Percentiles rank a stretch among this genome's conserved stretches.
phyloP scores from a whole-genome alignment of 2,888 invertebrate genomes.

The Acholoe squamosa region DNA sequence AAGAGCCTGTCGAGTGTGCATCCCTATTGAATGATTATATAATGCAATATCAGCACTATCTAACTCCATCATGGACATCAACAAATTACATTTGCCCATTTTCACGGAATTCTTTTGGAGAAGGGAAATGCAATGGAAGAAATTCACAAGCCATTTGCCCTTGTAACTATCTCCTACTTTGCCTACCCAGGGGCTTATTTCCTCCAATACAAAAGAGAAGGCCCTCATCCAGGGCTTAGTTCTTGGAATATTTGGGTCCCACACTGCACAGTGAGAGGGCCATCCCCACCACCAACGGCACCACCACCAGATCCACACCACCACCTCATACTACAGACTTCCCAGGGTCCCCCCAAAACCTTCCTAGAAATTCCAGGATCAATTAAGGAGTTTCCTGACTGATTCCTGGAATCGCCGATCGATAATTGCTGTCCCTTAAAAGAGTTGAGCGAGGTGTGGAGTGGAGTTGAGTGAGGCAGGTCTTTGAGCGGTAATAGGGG shows the following conservation, averaged over 20 bases:
- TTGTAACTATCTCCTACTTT: not conserved
- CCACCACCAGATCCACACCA: too few species aligned
- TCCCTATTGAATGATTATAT: too few species aligned
- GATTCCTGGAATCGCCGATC: slow-evolving; percentile 1
- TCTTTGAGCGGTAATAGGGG: slow-evolving; percentile 22
- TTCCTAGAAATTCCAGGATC: slow-evolving; percentile 10
- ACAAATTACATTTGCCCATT: too few species aligned
- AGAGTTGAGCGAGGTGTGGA: not conserved
- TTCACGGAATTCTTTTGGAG: too few species aligned
- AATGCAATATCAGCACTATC: too few species aligned
- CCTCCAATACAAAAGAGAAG: not conserved
- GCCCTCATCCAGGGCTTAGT: not conserved
- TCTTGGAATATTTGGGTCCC: not conserved
- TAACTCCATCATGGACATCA: too few species aligned
- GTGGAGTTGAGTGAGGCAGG: not conserved
- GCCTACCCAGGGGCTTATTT: not conserved
- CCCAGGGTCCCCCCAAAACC: not conserved
- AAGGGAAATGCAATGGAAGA: too few species aligned
- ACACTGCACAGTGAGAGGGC: not conserved
- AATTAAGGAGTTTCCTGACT: not conserved
- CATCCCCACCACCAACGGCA: not conserved
- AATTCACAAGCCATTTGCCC: not conserved
- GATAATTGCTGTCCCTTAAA: not conserved
- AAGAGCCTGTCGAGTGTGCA: too few species aligned
- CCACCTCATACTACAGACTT: not conserved